phyloP scores from a whole-genome alignment of 2,797 vertebrate genomes.

The Rhodeus uyekii region DNA sequence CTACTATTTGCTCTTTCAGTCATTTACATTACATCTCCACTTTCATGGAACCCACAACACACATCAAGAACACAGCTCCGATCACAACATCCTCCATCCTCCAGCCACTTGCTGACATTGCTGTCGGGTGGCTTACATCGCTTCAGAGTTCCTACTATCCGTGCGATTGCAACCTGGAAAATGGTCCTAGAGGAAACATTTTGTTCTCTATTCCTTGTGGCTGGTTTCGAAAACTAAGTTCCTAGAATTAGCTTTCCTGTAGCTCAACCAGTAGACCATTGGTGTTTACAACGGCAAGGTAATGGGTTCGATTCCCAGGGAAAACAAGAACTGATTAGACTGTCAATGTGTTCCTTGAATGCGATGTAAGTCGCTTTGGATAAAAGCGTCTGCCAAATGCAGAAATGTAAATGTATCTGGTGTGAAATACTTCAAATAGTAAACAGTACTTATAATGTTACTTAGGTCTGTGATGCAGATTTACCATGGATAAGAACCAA shows the following conservation, averaged over 20 bases:
- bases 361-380: too few relatives aligned
- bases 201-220: not conserved
- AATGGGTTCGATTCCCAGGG: too few relatives aligned
- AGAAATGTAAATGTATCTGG: too few relatives aligned
- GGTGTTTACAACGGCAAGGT: too few relatives aligned
- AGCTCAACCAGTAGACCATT: too few relatives aligned
- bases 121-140: not conserved
- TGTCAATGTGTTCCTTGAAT: too few relatives aligned
- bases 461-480: not conserved
- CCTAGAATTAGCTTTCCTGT: too few relatives aligned
- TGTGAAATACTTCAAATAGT: not conserved
- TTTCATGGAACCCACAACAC: not conserved
- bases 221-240: not conserved
- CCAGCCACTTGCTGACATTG: not conserved
- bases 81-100: not conserved
- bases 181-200: not conserved
- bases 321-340: too few relatives aligned
- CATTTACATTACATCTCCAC: not conserved
- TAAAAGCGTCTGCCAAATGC: too few relatives aligned
- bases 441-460: not conserved
- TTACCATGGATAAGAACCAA: not conserved
- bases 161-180: not conserved
- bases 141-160: not conserved
- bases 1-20: not conserved
- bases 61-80: not conserved